Evolutionary conservation across 2,888 invertebrate species (phyloP).

Genomic region (Thumatha senex): DNA sequence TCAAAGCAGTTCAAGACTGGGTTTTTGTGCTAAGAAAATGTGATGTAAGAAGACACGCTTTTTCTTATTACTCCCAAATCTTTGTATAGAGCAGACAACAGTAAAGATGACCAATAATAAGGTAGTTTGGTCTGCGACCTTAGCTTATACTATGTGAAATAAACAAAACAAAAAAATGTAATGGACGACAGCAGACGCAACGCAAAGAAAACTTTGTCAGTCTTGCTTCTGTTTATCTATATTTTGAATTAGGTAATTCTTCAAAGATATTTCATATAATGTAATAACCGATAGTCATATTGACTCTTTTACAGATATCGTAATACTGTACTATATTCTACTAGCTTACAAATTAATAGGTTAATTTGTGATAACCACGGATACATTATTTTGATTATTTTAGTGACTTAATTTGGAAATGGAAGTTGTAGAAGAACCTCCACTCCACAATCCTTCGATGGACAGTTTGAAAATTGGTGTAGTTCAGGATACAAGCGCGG

Average conservation of each 20-base stretch:
- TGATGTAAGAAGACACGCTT: too few relatives aligned
- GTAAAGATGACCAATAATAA: too few relatives aligned
- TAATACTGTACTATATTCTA: neutral
- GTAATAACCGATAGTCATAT: slow-evolving; percentile 1
- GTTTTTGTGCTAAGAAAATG: too few relatives aligned
- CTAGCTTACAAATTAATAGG: slow-evolving; percentile 31
- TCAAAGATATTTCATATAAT: slow-evolving; percentile 4
- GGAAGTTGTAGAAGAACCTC: slow-evolving; percentile 49
- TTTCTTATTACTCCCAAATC: too few relatives aligned
- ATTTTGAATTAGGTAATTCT: slow-evolving; percentile 27
- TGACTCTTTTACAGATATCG: neutral
- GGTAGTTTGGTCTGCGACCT: too few relatives aligned
- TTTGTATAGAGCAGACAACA: too few relatives aligned
- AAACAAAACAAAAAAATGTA: slow-evolving; percentile 17
- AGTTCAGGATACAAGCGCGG: slow-evolving; percentile 38
- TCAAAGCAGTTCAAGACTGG: too few relatives aligned
- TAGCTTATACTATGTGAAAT: too few relatives aligned
- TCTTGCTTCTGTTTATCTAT: slow-evolving; percentile 26
- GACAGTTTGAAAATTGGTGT: slow-evolving; percentile 51
- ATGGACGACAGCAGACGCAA: slow-evolving; percentile 42
- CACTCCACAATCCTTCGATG: slow-evolving; percentile 37
- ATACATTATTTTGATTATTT: slow-evolving; percentile 17
- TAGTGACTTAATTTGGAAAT: slow-evolving; percentile 32
- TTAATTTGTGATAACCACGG: slow-evolving; percentile 24
- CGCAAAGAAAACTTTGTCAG: slow-evolving; percentile 39